Evolutionary conservation across 2,888 invertebrate genomes (phyloP).

Genomic region (Drosophila putrida): DNA sequence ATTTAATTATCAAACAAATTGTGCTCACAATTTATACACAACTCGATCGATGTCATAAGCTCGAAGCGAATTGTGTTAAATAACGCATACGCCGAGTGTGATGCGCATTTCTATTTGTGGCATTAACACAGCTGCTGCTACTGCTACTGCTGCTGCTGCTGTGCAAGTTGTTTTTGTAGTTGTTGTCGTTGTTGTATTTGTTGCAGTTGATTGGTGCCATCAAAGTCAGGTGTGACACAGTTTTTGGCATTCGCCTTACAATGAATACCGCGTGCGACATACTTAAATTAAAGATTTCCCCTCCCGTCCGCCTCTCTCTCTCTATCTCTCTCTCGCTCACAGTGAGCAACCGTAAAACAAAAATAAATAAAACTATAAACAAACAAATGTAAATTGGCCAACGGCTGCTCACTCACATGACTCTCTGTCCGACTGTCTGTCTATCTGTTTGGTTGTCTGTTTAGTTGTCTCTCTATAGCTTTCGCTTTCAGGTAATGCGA

Average conservation of each 20-base stretch:
- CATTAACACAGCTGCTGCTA: slow-evolving; percentile 25
- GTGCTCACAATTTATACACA: slow-evolving; percentile 48
- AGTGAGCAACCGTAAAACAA: background rate
- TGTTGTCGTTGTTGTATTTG: slow-evolving; percentile 22
- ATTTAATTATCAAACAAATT: slow-evolving; percentile 68
- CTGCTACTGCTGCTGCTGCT: slow-evolving; percentile 8
- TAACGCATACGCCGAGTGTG: slow-evolving; percentile 68
- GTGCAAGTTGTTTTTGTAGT: background rate
- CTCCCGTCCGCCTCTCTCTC: background rate
- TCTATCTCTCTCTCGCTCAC: background rate
- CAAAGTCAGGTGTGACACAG: slow-evolving; percentile 70
- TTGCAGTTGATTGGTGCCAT: slow-evolving; percentile 58
- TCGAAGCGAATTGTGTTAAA: slow-evolving; percentile 56
- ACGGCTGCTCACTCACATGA: slow-evolving; percentile 33
- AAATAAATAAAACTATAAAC: slow-evolving; percentile 50
- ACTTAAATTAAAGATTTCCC: slow-evolving; percentile 48
- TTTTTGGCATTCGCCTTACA: slow-evolving; percentile 68
- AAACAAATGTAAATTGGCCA: slow-evolving; percentile 65
- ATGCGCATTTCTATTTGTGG: slow-evolving; percentile 70
- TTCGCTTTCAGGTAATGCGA: slow-evolving; percentile 69
- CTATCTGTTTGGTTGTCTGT: slow-evolving; percentile 10
- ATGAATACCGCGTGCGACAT: slow-evolving; percentile 53
- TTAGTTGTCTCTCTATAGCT: slow-evolving; percentile 50
- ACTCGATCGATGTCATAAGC: slow-evolving; percentile 69
- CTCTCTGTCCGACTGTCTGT: slow-evolving; percentile 15